phyloP scores from a whole-genome alignment of 2,113 vertebrate species.

The Blennius ocellaris region DNA sequence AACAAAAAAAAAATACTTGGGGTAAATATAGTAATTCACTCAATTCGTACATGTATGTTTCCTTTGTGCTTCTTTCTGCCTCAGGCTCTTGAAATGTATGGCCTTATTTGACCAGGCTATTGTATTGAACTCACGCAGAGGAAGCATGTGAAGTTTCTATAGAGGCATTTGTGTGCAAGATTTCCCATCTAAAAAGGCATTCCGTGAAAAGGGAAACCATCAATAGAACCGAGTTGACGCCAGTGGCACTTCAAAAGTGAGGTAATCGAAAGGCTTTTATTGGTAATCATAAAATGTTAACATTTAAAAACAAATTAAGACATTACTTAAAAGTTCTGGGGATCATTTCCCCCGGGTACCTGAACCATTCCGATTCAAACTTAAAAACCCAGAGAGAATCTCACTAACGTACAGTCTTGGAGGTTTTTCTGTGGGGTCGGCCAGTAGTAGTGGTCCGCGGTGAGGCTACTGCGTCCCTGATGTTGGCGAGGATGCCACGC shows the following conservation, averaged over 20 bases:
- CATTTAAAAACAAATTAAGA: background rate
- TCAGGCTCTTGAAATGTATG: constrained; percentile 38
- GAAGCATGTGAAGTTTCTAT: constrained; percentile 29
- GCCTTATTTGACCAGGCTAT: constrained; percentile 46
- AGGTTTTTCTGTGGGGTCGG: constrained; percentile 70
- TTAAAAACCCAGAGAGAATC: background rate
- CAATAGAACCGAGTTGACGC: background rate
- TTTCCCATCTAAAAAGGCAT: background rate
- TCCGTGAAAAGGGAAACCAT: background rate
- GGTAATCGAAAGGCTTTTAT: background rate
- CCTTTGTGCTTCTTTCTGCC: constrained; percentile 29
- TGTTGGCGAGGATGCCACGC: constrained; percentile 85
- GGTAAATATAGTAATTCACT: constrained; percentile 36
- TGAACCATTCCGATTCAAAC: background rate
- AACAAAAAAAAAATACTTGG: constrained; percentile 8
- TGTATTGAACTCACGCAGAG: constrained; percentile 15
- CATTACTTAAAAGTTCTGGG: background rate
- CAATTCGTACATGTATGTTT: constrained; percentile 6
- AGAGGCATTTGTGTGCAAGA: background rate
- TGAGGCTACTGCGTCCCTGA: constrained; percentile 84
- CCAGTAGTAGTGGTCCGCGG: constrained; percentile 62
- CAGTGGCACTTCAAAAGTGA: background rate
- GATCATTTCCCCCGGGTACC: background rate
- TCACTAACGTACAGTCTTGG: constrained; percentile 43
- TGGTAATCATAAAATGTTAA: background rate